Base-by-base conservation (phyloP, 2,113 vertebrate genomes). In the Gallinago paraguaiae region DNA sequence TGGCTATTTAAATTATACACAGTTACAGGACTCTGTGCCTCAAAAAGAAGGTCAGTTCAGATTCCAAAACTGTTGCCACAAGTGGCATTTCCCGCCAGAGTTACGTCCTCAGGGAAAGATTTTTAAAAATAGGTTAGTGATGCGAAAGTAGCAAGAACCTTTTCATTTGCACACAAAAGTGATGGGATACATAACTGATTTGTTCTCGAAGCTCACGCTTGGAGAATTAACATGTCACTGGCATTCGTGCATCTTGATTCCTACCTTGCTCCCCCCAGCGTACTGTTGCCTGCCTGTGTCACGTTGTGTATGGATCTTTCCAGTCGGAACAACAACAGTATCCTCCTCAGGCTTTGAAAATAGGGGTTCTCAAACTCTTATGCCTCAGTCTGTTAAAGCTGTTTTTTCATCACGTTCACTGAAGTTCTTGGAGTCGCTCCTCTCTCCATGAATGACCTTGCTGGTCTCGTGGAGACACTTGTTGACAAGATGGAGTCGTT, bases 221-320 rank as follows among this genome's bases (percentile, higher is more conserved):
- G 27, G 64, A 77, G 17, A 83, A 59, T 64, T 53, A 77, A 41
- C 0, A 0, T 65, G 56, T 72, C 22, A 20, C 3, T 48, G 82
- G 4, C 63, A 27, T 83, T 57, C 10, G 74, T 88, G 3, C 1
- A 24, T 68, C 11, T 64, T 19, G 8, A 56, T 63, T 78, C 25
- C 51, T 12, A 5, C 20, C 8, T 20, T 6, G n/a, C 20, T 7
- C 3, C 7, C 9, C 3, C 2, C 0, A 2, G 1, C 20, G 14
- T 45, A 7, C 59, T 50, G 54, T 50, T 69, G 4, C 5, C 10
- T 68, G 91, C 23, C 16, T 56, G 16, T 6, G 43, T 46, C 12
- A 35, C 20, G 9, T 65, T 78, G n/a, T 64, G 19, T 22, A 14
- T 28, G 13, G 41, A 39, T 54, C 53, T 91, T 76, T 61, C 19